A percentile compares a stretch with the other conserved stretches of the same genome.
Evolutionary conservation across 2,113 vertebrate genomes (phyloP).

Genomic region (Alosa alosa): DNA sequence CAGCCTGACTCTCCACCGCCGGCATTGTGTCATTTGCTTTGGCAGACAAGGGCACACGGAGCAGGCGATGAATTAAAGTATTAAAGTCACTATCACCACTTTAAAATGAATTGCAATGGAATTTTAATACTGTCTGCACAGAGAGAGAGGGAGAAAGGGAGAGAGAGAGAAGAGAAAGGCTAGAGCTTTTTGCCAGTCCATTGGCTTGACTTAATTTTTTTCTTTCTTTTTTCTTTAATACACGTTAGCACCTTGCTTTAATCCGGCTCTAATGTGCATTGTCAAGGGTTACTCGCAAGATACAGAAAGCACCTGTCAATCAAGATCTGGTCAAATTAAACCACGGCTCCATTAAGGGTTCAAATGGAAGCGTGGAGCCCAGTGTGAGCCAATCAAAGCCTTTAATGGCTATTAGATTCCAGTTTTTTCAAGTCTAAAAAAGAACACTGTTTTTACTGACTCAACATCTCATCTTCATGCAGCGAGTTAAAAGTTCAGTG

Average conservation of each 20-base stretch:
- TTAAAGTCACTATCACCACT: slow-evolving; percentile 64
- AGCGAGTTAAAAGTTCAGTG: neutral
- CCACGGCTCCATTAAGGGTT: slow-evolving; percentile 75
- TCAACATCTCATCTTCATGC: neutral
- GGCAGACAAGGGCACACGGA: slow-evolving; percentile 65
- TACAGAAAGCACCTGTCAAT: slow-evolving; percentile 79
- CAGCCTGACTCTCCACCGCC: slow-evolving; percentile 20
- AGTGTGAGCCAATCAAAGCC: slow-evolving; percentile 72
- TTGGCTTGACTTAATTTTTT: slow-evolving; percentile 71
- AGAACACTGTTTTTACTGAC: slow-evolving; percentile 4
- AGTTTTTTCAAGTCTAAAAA: slow-evolving; percentile 40
- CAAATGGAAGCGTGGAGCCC: slow-evolving; percentile 70
- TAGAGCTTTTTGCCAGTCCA: slow-evolving; percentile 66
- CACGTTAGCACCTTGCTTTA: slow-evolving; percentile 75
- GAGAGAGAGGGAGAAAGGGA: neutral
- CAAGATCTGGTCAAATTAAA: slow-evolving; percentile 76
- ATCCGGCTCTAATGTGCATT: slow-evolving; percentile 77
- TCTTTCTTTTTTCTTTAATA: slow-evolving; percentile 62
- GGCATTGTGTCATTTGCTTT: slow-evolving; percentile 61
- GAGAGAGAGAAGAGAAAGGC: slow-evolving; percentile 31
- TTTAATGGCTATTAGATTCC: slow-evolving; percentile 67
- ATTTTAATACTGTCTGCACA: slow-evolving; percentile 63
- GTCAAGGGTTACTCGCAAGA: slow-evolving; percentile 78
- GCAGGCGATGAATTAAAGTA: slow-evolving; percentile 24
- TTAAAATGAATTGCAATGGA: slow-evolving; percentile 55